phyloP scores from a whole-genome alignment of 2,113 vertebrate genomes.

The Pedetes capensis region DNA sequence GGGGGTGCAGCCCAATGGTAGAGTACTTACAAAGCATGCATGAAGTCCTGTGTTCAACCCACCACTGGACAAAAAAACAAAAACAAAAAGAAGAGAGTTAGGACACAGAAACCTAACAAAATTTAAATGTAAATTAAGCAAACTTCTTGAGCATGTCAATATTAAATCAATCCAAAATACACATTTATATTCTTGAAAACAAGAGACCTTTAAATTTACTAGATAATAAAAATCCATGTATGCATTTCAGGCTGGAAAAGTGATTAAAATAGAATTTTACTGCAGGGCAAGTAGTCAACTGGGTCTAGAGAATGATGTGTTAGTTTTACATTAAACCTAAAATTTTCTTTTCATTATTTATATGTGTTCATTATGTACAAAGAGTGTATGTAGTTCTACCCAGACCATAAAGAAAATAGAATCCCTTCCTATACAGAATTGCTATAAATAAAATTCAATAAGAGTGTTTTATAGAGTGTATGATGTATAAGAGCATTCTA shows the following conservation, averaged over 20 bases:
- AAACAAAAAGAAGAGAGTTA: too few species aligned
- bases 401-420: neutral
- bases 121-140: conserved; percentile 9
- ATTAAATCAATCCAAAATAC: neutral
- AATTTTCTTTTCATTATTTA: conserved; percentile 41
- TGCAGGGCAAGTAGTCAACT: neutral
- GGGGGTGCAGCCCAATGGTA: too few species aligned
- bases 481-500: neutral
- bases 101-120: neutral
- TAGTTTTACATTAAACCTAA: conserved; percentile 17
- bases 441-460: neutral
- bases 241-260: neutral
- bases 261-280: conserved; percentile 32
- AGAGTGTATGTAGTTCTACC: neutral
- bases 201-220: neutral
- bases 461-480: neutral
- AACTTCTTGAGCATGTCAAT: neutral
- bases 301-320: neutral
- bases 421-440: neutral
- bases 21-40: too few species aligned
- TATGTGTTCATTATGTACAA: neutral
- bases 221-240: neutral
- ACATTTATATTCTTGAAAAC: conserved; percentile 11
- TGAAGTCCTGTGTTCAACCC: too few species aligned
- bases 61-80: too few species aligned